These are phyloP conservation scores for Himalopsyche tibetana DNA, from an alignment of 2,888 invertebrate species.

Conservation along the genomic window DNA sequence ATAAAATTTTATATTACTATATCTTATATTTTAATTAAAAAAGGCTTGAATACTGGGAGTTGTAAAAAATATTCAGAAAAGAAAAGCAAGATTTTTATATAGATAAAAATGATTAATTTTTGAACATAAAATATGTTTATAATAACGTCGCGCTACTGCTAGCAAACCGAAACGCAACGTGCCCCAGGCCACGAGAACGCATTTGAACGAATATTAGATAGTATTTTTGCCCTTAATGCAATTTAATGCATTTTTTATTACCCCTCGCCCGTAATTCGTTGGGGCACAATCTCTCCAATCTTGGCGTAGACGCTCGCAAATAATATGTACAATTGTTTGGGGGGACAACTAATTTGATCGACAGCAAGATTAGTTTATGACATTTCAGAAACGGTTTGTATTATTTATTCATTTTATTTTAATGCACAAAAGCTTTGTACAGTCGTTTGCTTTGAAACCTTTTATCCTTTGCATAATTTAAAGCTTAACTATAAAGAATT, in stretches of 20 bases:
- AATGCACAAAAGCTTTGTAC: conserved; percentile 9
- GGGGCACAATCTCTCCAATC: conserved; percentile 44
- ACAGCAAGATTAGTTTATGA: conserved; percentile 63
- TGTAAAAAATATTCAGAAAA: too few species aligned
- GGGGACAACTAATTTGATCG: conserved; percentile 57
- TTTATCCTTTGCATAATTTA: conserved; percentile 31
- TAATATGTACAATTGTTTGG: conserved; percentile 46
- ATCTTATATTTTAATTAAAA: too few species aligned
- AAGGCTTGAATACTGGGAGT: too few species aligned
- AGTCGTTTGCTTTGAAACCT: conserved; percentile 15
- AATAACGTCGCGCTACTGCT: not conserved
- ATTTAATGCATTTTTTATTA: conserved; percentile 66
- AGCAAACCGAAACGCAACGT: conserved; percentile 1
- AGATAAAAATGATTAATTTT: too few species aligned
- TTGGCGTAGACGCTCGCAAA: conserved; percentile 13
- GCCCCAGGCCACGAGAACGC: conserved; percentile 53
- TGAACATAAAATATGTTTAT: too few species aligned
- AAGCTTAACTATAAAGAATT: not conserved
- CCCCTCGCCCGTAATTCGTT: conserved; percentile 45
- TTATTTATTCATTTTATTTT: conserved; percentile 57
- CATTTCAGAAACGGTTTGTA: conserved; percentile 55
- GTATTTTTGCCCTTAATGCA: conserved; percentile 62
- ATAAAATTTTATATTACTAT: too few species aligned
- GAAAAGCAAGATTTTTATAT: too few species aligned
- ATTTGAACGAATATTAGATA: conserved; percentile 61